phyloP scores from a whole-genome alignment of 2,888 invertebrate genomes.

The Eumacrocentrus americanus region DNA sequence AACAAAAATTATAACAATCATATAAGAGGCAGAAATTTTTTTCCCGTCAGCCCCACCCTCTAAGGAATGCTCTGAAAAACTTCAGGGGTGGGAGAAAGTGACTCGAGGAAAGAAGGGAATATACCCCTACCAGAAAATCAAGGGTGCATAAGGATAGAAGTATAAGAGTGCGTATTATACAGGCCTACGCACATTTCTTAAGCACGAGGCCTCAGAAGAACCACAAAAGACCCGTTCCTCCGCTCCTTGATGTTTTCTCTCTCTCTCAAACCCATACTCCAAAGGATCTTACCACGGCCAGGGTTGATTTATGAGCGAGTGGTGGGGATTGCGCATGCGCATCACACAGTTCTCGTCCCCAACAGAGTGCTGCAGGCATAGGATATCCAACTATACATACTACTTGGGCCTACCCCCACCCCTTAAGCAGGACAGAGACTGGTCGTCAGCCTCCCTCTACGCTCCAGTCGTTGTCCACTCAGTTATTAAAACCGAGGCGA shows the following conservation, averaged over 20 bases:
- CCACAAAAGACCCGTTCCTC: background rate
- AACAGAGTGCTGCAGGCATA: constrained; percentile 19
- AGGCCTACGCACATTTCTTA: too few species aligned
- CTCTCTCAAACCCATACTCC: constrained; percentile 10
- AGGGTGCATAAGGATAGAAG: background rate
- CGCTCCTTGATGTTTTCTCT: constrained; percentile 8
- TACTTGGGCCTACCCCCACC: constrained; percentile 42
- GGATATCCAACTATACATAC: too few species aligned
- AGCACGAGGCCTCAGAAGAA: background rate
- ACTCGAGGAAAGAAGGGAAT: too few species aligned
- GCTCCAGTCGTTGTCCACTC: constrained; percentile 55
- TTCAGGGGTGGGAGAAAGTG: too few species aligned
- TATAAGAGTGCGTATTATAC: too few species aligned
- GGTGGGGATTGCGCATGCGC: constrained; percentile 54
- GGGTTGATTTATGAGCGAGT: constrained; percentile 53
- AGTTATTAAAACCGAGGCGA: constrained; percentile 60
- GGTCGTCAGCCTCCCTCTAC: constrained; percentile 51
- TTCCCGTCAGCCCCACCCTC: too few species aligned
- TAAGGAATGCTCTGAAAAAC: too few species aligned
- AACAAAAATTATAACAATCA: too few species aligned
- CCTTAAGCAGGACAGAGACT: constrained; percentile 28
- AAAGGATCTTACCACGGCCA: constrained; percentile 40
- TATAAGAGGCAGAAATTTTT: too few species aligned
- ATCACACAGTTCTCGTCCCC: constrained; percentile 17
- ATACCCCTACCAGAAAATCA: too few species aligned